Conservation (phyloP, 1,140 invertebrate species). For the Drepana arcuata region DNA sequence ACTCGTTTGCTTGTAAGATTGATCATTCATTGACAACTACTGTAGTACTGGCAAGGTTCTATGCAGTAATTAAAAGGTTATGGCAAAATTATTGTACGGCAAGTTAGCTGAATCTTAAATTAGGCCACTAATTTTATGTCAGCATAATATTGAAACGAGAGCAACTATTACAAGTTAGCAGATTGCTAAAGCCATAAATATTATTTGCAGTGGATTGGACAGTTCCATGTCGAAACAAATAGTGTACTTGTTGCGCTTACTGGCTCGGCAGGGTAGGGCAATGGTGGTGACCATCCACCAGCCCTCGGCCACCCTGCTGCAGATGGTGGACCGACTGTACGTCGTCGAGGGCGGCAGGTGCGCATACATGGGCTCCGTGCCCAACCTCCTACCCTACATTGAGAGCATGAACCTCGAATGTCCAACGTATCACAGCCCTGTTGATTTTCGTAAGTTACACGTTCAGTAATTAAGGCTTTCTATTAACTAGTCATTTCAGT, state of each 20-base stretch:
- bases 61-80: too few relatives aligned
- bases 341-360: conserved; percentile 86
- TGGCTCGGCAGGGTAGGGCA: conserved; percentile 90
- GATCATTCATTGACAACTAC: too few relatives aligned
- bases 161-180: too few relatives aligned
- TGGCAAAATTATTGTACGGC: too few relatives aligned
- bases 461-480: too few relatives aligned
- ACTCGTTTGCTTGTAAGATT: too few relatives aligned
- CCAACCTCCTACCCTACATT: conserved; percentile 84
- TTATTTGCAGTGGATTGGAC: conserved; percentile 84
- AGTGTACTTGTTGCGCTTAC: conserved; percentile 83
- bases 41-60: too few relatives aligned
- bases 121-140: too few relatives aligned
- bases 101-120: too few relatives aligned
- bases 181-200: too few relatives aligned
- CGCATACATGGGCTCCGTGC: conserved; percentile 85
- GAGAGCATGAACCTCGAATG: conserved; percentile 80
- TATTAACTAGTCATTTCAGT: too few relatives aligned
- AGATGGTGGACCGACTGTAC: conserved; percentile 93
- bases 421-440: conserved; percentile 91
- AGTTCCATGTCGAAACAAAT: conserved; percentile 92
- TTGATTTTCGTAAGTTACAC: conserved; percentile 91
- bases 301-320: conserved; percentile 88
- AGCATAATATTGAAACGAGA: too few relatives aligned
- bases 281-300: conserved; percentile 96